A percentile compares a stretch with the other conserved stretches of the same genome.
Evolutionary conservation across 2,797 vertebrate species (phyloP).

Genomic region (Lates japonicus): DNA sequence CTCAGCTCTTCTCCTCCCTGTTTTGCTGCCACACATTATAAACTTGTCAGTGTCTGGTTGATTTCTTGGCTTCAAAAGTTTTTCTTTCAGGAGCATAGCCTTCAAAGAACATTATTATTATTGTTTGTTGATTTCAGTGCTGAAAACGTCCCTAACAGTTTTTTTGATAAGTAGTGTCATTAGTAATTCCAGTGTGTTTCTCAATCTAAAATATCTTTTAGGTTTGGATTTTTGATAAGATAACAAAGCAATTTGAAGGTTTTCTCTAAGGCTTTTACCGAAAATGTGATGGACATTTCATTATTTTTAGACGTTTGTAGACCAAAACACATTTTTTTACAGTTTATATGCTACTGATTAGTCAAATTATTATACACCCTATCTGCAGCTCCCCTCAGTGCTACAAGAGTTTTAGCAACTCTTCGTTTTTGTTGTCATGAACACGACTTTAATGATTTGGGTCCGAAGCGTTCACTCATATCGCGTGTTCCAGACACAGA

Average conservation of each 20-base stretch:
- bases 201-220: neutral
- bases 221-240: neutral
- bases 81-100: neutral
- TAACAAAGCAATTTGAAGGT: neutral
- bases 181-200: neutral
- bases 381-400: too few relatives aligned
- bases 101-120: neutral
- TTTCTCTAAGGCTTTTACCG: too few relatives aligned
- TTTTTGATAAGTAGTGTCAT: neutral
- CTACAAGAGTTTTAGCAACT: too few relatives aligned
- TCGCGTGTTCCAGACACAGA: too few relatives aligned
- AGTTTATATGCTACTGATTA: neutral
- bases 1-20: slow-evolving; percentile 1
- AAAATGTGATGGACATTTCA: neutral
- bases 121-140: neutral
- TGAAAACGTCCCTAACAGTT: neutral
- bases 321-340: neutral
- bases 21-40: neutral
- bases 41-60: neutral
- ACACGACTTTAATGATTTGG: too few relatives aligned
- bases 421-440: too few relatives aligned
- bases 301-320: neutral
- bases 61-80: too few relatives aligned
- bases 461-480: too few relatives aligned
- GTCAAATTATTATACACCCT: too few relatives aligned